Base-by-base conservation (phyloP, 2,113 vertebrate genomes). In the Alligator mississippiensis region DNA sequence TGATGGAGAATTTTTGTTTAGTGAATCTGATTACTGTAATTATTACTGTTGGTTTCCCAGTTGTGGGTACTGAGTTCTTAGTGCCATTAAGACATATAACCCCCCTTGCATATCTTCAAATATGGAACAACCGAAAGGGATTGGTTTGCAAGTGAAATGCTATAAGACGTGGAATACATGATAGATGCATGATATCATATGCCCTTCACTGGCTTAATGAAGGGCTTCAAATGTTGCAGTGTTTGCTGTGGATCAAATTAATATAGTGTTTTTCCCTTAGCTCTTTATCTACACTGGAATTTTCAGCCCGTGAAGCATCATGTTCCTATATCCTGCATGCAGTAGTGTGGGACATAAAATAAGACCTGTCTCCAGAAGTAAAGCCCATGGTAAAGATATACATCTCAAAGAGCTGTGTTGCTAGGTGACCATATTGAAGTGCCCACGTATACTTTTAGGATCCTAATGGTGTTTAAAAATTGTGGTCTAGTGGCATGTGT, bases 1-100 rank as follows among this genome's bases (percentile, higher is more conserved):
- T 2, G 4, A 30, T 54, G 72, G 25, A 87, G 30, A 15, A 34
- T 24, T 8, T 70, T 28, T 28, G 62, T 9, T 0, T 0, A 58
- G 25, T 13, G 11, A 5, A 74, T 80, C 38, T 59, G 58, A 30
- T 77, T 21, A n/a, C 63, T 28, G 30, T 10, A 8, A 58, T 84
- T 16, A 57, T 21, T 60, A 55, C 54, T 70, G n/a, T 12, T 27
- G 21, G 4, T 34, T 78, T 11, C 64, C 74, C 58, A 25, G 3
- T 21, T 80, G 64, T 28, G 34, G 3, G 34, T 89, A 16, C 34
- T 79, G 47, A 9, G 24, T 74, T 47, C 34, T 47, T 47, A 74
- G 21, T 62, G 60, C 3, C 57, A 62, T 18, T 2, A 58, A 21
- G 16, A 15, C 17, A 63, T 17, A 4, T 47, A 27, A 72, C 70